Evolutionary conservation across 2,113 vertebrate genomes (phyloP).

Genomic region (Penelope pileata): DNA sequence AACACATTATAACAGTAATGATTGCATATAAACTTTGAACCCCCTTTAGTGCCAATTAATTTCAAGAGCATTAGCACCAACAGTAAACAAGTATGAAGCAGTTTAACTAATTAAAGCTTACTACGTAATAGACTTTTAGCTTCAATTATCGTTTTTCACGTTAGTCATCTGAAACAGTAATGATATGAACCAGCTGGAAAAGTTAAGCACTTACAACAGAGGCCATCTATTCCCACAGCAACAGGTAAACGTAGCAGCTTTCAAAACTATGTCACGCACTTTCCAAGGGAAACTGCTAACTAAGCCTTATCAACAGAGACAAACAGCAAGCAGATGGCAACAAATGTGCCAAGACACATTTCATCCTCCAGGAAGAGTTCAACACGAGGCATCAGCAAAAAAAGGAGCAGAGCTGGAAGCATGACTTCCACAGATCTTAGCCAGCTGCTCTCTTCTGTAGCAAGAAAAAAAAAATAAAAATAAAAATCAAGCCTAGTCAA

Average conservation of each 20-base stretch:
- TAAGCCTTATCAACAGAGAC: conserved; percentile 48
- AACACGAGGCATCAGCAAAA: conserved; percentile 58
- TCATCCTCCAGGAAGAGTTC: conserved; percentile 51
- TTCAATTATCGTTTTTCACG: conserved; percentile 53
- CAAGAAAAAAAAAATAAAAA: background rate
- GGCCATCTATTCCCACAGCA: conserved; percentile 4
- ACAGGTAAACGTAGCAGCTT: conserved; percentile 41
- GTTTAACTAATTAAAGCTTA: conserved; percentile 62
- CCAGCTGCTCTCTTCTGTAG: background rate
- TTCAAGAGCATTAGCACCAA: conserved; percentile 66
- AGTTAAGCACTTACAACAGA: background rate
- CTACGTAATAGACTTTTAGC: conserved; percentile 13
- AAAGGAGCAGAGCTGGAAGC: conserved; percentile 40
- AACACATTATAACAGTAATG: conserved; percentile 23
- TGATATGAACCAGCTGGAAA: conserved; percentile 23
- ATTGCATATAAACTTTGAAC: conserved; percentile 50
- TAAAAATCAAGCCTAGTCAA: background rate
- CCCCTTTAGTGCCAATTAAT: conserved; percentile 52
- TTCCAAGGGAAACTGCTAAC: conserved; percentile 41
- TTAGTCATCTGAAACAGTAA: conserved; percentile 36
- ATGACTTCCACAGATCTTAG: background rate
- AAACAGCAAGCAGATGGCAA: conserved; percentile 71
- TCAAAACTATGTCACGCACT: conserved; percentile 13
- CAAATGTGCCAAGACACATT: conserved; percentile 53
- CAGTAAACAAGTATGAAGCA: conserved; percentile 35